Evolutionary conservation across 2,113 vertebrate species (phyloP).

Genomic region (Todiramphus saurophagus): DNA sequence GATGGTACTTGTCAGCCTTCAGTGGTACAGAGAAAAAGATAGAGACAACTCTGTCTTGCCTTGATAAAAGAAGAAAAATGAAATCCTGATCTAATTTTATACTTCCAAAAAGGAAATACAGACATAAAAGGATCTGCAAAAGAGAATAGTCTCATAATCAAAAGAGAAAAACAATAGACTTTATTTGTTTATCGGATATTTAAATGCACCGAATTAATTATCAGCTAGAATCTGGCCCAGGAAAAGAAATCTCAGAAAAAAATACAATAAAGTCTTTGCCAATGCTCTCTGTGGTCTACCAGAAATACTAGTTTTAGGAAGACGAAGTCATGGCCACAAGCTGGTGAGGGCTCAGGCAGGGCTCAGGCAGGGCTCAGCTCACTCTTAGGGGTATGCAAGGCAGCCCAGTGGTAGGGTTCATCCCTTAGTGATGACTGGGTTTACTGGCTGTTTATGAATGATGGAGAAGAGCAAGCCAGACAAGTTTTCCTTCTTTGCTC

Average conservation of each 20-base stretch:
- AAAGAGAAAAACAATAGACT: not conserved
- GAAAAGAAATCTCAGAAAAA: not conserved
- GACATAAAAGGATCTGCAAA: not conserved
- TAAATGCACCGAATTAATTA: not conserved
- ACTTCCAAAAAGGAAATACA: not conserved
- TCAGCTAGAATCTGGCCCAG: not conserved
- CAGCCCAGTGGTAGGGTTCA: not conserved
- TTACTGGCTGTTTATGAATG: not conserved
- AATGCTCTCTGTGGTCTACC: not conserved
- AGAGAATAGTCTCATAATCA: not conserved
- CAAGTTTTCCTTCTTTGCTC: not conserved
- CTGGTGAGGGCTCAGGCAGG: not conserved
- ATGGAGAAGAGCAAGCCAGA: not conserved
- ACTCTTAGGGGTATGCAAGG: not conserved
- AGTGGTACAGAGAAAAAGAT: not conserved
- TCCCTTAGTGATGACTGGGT: not conserved
- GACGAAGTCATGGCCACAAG: not conserved
- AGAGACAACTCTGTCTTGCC: not conserved
- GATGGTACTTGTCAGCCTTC: not conserved
- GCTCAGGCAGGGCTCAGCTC: not conserved
- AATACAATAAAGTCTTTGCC: not conserved
- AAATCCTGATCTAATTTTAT: constrained; percentile 13
- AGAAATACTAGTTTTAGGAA: not conserved
- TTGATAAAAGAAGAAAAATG: not conserved
- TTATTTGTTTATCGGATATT: not conserved